phyloP scores from a whole-genome alignment of 2,888 invertebrate genomes.

The Xylota sylvarum region DNA sequence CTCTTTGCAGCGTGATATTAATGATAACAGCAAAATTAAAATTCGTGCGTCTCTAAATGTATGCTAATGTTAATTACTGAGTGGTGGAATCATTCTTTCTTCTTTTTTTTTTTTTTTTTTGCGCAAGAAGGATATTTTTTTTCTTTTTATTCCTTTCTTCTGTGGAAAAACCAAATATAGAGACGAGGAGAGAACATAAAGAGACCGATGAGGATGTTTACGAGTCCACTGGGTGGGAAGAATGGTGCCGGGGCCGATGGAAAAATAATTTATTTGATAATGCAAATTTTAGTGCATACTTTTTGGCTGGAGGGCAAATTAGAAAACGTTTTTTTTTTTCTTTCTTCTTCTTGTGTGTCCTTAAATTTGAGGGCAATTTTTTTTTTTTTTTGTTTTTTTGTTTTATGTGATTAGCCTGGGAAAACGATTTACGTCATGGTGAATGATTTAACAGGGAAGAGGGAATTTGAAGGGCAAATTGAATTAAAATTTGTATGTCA shows the following conservation, averaged over 20 bases:
- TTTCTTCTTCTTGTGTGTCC: background rate
- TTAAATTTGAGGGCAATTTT: background rate
- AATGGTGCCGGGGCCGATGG: background rate
- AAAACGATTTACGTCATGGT: background rate
- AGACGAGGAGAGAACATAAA: background rate
- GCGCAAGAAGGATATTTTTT: background rate
- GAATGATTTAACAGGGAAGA: background rate
- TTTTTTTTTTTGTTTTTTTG: background rate
- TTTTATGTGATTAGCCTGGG: conserved; percentile 1
- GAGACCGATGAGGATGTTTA: conserved; percentile 14
- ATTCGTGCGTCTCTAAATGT: conserved; percentile 13
- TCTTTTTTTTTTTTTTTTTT: too few relatives aligned
- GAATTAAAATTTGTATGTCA: background rate
- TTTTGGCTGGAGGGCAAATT: background rate
- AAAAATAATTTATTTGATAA: conserved; percentile 10
- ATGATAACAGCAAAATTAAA: conserved; percentile 40
- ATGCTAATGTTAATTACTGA: conserved; percentile 44
- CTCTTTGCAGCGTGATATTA: conserved; percentile 15
- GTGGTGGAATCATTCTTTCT: background rate
- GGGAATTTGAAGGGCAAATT: background rate
- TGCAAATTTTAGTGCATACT: conserved; percentile 16
- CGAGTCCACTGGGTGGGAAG: conserved; percentile 7
- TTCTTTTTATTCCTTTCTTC: too few relatives aligned
- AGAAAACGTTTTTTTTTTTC: background rate
- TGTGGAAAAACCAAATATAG: background rate